These are phyloP conservation scores for Aphodius granarius DNA, from an alignment of 2,888 invertebrate genomes.

Conservation along the genomic window DNA sequence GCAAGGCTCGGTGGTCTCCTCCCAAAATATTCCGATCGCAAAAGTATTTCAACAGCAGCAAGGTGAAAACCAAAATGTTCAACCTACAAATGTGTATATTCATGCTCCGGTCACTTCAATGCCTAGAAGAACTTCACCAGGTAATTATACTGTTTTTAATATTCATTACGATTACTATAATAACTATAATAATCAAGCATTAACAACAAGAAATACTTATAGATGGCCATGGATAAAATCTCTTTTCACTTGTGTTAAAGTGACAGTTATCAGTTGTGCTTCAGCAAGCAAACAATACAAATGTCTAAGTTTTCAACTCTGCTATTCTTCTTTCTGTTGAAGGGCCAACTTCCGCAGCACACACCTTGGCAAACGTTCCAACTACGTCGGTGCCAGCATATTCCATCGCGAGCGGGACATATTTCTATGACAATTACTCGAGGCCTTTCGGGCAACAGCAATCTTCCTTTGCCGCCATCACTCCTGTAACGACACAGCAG, in stretches of 20 bases:
- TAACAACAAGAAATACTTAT: not conserved
- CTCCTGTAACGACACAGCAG: slow-evolving; percentile 44
- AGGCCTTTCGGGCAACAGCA: slow-evolving; percentile 46
- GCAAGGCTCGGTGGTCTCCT: slow-evolving; percentile 44
- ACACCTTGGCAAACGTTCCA: slow-evolving; percentile 3
- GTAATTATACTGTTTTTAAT: too few species aligned
- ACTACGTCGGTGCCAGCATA: slow-evolving; percentile 46
- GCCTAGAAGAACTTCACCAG: slow-evolving; percentile 47
- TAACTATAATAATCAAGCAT: too few species aligned
- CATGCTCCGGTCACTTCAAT: slow-evolving; percentile 47
- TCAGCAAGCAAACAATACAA: not conserved
- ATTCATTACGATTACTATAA: too few species aligned
- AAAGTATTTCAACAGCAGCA: slow-evolving; percentile 48
- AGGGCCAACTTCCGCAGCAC: slow-evolving; percentile 41
- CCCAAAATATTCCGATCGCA: slow-evolving; percentile 51
- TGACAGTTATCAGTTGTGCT: not conserved
- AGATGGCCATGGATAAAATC: slow-evolving; percentile 2
- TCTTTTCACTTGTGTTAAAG: not conserved
- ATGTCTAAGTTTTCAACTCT: not conserved
- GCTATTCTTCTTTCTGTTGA: not conserved
- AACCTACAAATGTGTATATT: slow-evolving; percentile 47
- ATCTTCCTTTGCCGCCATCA: slow-evolving; percentile 44
- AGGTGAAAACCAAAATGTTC: slow-evolving; percentile 40
- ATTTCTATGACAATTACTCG: slow-evolving; percentile 50
- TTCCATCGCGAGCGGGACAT: slow-evolving; percentile 47